Evolutionary conservation across 2,888 invertebrate genomes (phyloP).

Genomic region (Nephrotoma guestfalica): DNA sequence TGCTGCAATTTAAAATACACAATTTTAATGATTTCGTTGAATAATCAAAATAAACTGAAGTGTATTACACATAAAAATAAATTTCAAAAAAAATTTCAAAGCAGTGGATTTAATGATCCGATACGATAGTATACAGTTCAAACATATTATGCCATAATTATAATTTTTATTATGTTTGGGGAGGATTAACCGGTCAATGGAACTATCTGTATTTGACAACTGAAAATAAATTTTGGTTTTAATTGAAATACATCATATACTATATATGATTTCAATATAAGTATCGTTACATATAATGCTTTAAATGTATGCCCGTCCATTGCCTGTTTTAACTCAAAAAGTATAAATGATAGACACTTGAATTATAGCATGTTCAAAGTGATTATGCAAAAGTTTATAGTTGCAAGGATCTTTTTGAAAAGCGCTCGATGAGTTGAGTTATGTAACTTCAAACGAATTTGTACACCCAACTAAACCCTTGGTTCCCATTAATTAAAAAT

Average conservation of each 20-base stretch:
- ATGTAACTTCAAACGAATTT: no score
- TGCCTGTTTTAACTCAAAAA: no score
- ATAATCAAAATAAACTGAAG: neutral
- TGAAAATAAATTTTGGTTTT: neutral
- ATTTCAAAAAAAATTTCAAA: neutral
- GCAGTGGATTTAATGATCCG: neutral
- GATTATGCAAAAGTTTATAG: no score
- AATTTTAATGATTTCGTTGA: neutral
- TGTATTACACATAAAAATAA: neutral
- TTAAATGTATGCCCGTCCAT: no score
- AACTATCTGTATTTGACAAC: neutral
- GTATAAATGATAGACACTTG: no score
- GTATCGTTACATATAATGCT: neutral
- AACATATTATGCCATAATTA: neutral
- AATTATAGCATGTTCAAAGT: no score
- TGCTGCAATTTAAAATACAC: neutral
- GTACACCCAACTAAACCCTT: no score
- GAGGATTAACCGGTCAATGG: neutral
- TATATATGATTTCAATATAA: neutral
- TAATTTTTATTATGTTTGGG: neutral
- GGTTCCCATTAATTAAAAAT: no score
- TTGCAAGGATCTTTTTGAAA: no score
- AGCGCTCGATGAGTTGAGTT: no score
- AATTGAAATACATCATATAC: neutral
- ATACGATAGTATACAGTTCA: neutral